Evolutionary conservation across 2,888 invertebrate species (phyloP), one percentile per base, ranked within the genome.

Genomic region (Coleophora deauratella): DNA sequence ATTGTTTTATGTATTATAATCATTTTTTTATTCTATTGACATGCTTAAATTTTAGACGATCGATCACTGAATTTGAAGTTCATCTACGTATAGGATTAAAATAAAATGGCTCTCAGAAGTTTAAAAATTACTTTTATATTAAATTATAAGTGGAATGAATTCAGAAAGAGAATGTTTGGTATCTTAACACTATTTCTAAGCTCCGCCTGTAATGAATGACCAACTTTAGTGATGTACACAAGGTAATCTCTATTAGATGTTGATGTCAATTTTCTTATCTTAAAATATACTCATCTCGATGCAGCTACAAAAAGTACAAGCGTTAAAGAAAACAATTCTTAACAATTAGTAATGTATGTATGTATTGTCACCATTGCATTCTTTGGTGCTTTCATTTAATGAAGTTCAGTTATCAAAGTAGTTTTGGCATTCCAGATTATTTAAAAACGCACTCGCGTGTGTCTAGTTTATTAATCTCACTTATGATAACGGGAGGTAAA

Each of bases 21-120:
- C 6, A 60, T 66, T 80, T 79, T 75, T 81, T 82, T 77, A 79
- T 81, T 79, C 72, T 78, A 76, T 75, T 78, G 79, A 82, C 80
- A 79, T 79, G 77, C 79, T 82, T 81, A 77, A 21, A 74, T 77
- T 72, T 77, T 75, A 79, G 70, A 70, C 62, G 72, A 66, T 4
- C 21, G 21, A 76, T 76, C 67, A 72, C 73, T 79, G 70, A 74
- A 72, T 71, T 68, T 67, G 59, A 72, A 76, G 75, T 79, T 79
- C 78, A 77, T 76, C 70, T n/a, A n/a, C n/a, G 3, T 21, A 64
- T 68, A 73, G 66, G 61, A 64, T 63, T 68, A 69, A 68, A 39
- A 35, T 39, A 27, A 73, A n/a, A 69, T 74, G 75, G 81, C 80
- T 82, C 80, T 81, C 79, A 73, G 51, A 48, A 46, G 54, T 70